Conservation (phyloP, 2,113 vertebrate species). For the Pionites leucogaster region DNA sequence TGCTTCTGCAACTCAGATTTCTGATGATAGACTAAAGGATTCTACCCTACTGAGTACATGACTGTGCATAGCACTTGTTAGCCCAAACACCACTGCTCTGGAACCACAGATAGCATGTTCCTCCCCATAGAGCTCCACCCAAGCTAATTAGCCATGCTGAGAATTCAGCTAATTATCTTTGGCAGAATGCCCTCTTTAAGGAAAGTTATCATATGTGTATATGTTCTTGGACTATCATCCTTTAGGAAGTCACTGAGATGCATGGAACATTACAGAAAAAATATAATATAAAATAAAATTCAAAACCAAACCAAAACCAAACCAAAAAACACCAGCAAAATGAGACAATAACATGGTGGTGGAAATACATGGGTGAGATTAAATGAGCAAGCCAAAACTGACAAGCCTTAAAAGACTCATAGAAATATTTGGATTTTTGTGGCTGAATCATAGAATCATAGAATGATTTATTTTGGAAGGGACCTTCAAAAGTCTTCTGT, state of each 20-base stretch:
- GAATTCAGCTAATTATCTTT: not conserved
- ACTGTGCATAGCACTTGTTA: not conserved
- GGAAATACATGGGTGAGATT: not conserved
- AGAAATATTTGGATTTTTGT: not conserved
- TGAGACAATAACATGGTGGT: rapidly evolving
- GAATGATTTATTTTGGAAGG: not conserved
- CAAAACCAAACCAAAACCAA: not conserved
- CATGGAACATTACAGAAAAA: not conserved
- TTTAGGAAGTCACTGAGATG: not conserved
- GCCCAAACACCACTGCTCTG: not conserved
- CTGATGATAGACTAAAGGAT: not conserved
- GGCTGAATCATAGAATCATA: not conserved
- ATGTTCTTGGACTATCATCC: not conserved
- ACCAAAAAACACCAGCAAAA: not conserved
- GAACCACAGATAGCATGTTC: not conserved
- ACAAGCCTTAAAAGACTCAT: not conserved
- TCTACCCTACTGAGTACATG: not conserved
- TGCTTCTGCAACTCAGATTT: not conserved
- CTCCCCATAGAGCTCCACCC: not conserved
- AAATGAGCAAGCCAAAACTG: not conserved
- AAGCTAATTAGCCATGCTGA: not conserved
- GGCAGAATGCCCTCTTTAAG: not conserved
- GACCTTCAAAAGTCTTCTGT: not conserved
- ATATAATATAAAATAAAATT: not conserved
- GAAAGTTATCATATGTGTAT: not conserved